Evolutionary conservation across 2,113 vertebrate species (phyloP), one percentile per base, ranked within the genome.

Genomic region (Ibidorhyncha struthersii): DNA sequence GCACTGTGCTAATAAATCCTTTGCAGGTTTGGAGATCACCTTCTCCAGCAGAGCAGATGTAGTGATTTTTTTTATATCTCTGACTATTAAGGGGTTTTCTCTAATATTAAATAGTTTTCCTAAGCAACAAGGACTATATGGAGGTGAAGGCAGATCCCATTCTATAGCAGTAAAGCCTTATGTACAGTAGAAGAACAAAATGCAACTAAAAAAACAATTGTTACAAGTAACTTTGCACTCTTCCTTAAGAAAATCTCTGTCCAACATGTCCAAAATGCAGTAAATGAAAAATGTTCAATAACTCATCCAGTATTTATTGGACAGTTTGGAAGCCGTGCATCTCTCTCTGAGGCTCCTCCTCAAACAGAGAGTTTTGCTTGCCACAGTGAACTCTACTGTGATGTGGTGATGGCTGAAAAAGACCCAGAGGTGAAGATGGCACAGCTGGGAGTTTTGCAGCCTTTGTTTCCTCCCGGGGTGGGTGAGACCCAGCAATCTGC

Each of bases 351-450:
- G 26, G 38, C 41, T 73, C 13, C 11, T 92, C 29, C 65, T 97
- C 55, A 71, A 88, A 14, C 30, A 77, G 56, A 89, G 89, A 86
- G 65, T 86, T 96, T 96, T 93, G 30, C 8, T 67, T 86, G 89
- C 83, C 66, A 61, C 56, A 93, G 63, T 27, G 47, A 96, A 47
- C 94, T 93, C 69, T 82, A 36, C 93, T 52, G 47, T 85, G 83
- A 97, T 55, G 59, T 95, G 83, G 4, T 77, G 41, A 63, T 5
- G 11, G 62, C 74, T 92, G 77, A 16, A 87, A 29, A 82, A 29
- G 45, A 16, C 73, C 41, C 58, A 34, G 53, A 67, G 65, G 38
- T 59, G 80, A 47, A 27, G 73, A 22, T 36, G 50, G 58, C 76
- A 56, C 8, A 22, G 27, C 62, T 45, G 87, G 76, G 58, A 56